phyloP scores from a whole-genome alignment of 2,113 vertebrate genomes.

The Theristicus caerulescens region DNA sequence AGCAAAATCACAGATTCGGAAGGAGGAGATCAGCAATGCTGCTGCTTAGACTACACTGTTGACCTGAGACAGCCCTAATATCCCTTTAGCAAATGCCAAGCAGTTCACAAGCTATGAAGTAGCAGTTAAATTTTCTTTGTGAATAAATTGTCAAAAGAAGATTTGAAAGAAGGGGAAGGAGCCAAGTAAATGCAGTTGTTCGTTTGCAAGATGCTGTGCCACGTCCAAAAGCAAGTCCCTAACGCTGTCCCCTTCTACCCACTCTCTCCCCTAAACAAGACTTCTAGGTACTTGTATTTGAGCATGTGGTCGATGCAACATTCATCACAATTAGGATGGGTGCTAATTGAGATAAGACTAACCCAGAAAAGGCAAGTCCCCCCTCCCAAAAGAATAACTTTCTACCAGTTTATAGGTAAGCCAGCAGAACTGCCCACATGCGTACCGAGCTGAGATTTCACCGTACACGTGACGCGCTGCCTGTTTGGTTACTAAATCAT shows the following conservation, averaged over 20 bases:
- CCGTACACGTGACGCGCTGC: accelerated
- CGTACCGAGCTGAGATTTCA: neutral
- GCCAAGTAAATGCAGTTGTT: neutral
- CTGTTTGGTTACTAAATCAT: neutral
- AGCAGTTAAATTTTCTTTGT: neutral
- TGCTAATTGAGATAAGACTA: neutral
- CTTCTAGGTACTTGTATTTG: neutral
- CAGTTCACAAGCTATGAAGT: neutral
- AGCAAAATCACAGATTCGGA: neutral
- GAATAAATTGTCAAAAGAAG: neutral
- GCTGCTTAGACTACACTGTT: neutral
- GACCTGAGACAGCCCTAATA: neutral
- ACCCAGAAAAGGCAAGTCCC: neutral
- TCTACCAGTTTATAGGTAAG: neutral
- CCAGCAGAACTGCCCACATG: neutral
- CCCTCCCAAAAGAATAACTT: neutral
- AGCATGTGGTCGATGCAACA: neutral
- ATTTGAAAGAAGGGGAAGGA: neutral
- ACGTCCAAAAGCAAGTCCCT: neutral
- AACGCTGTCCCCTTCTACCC: neutral
- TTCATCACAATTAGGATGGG: neutral
- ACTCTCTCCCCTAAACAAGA: neutral
- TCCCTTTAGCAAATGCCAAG: neutral
- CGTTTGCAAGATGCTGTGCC: neutral
- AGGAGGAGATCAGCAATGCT: neutral